These are phyloP conservation scores for Heliconius himera DNA, from an alignment of 1,140 invertebrate genomes.

Conservation along the genomic window DNA sequence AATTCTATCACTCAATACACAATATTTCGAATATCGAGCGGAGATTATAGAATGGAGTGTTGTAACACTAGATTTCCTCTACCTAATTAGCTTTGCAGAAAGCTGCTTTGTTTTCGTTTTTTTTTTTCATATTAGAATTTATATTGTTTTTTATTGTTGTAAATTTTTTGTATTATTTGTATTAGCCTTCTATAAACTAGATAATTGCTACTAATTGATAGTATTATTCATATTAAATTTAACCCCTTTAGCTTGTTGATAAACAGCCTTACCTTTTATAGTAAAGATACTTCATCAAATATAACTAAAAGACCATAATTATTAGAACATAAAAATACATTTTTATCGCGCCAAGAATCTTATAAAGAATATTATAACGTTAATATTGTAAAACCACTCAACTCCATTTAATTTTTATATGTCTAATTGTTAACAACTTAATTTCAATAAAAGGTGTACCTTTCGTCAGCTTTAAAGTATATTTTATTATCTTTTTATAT, in stretches of 20 bases:
- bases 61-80: too few relatives aligned
- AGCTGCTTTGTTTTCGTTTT: too few relatives aligned
- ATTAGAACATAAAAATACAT: neutral
- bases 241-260: neutral
- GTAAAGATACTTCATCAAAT: neutral
- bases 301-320: neutral
- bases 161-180: too few relatives aligned
- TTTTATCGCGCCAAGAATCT: neutral
- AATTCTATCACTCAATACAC: too few relatives aligned
- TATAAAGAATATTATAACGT: neutral
- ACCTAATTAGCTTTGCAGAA: too few relatives aligned
- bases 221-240: neutral
- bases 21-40: too few relatives aligned
- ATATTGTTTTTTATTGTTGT: too few relatives aligned
- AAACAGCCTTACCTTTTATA: too few relatives aligned
- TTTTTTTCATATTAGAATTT: too few relatives aligned
- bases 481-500: neutral
- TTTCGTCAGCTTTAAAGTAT: neutral
- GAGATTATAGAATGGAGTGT: too few relatives aligned
- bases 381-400: conserved; percentile 1
- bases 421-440: conserved; percentile 1
- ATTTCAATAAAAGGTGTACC: neutral
- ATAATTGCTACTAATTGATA: neutral
- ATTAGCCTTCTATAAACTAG: too few relatives aligned
- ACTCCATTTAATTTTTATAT: conserved; percentile 8